phyloP scores from a whole-genome alignment of 2,888 invertebrate genomes.

The Mythimna impura region DNA sequence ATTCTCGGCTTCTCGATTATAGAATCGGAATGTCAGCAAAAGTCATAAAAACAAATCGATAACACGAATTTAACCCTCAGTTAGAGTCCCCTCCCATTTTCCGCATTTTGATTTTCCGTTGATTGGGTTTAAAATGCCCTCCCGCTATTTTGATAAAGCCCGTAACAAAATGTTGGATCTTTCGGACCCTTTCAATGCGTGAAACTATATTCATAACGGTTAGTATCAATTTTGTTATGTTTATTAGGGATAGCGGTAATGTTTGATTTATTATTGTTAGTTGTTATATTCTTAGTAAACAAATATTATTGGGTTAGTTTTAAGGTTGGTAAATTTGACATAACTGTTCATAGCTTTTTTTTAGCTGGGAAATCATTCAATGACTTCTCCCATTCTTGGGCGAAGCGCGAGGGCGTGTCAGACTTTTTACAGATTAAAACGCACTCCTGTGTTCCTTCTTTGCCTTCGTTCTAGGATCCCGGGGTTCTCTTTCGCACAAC shows the following conservation, averaged over 20 bases:
- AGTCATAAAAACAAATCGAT: slow-evolving; percentile 89
- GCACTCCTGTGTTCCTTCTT: too few species aligned
- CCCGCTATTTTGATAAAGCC: slow-evolving; percentile 85
- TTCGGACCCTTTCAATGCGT: slow-evolving; percentile 75
- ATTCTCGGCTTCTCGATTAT: slow-evolving; percentile 65
- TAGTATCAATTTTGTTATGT: slow-evolving; percentile 64
- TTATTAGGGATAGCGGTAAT: slow-evolving; percentile 51
- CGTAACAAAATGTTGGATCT: slow-evolving; percentile 79
- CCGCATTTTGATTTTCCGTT: slow-evolving; percentile 89
- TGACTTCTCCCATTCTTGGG: too few species aligned
- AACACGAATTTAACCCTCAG: slow-evolving; percentile 88
- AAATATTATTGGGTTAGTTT: slow-evolving; percentile 11
- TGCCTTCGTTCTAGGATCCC: too few species aligned
- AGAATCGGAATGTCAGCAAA: slow-evolving; percentile 84
- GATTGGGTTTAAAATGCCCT: slow-evolving; percentile 89
- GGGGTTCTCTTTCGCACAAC: too few species aligned
- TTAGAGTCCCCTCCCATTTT: slow-evolving; percentile 86
- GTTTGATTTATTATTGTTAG: slow-evolving; percentile 30
- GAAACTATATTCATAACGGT: slow-evolving; percentile 68
- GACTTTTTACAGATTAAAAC: too few species aligned
- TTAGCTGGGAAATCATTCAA: too few species aligned
- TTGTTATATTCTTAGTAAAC: slow-evolving; percentile 8
- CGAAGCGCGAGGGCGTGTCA: too few species aligned
- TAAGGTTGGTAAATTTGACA: too few species aligned
- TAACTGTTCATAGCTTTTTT: too few species aligned